Evolutionary conservation across 2,113 vertebrate species (phyloP), one percentile per base, ranked within the genome.

Genomic region (Oreocharis arfaki): DNA sequence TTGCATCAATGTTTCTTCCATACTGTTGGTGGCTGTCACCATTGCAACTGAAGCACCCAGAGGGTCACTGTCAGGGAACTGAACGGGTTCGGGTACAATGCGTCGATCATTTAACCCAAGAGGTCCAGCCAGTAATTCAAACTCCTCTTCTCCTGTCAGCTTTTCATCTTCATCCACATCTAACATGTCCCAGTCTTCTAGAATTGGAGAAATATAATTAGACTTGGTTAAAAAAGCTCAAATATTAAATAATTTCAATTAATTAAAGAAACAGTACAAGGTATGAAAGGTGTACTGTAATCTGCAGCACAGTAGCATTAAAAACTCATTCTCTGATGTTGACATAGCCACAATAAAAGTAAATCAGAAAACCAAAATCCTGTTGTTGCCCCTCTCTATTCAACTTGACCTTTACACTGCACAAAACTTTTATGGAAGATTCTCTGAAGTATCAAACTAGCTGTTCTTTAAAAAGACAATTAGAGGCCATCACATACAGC

Each of bases 161-260:
- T 99, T 99, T 85, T 99, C 99, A 27, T 99, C 99, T 92, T 99
- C 99, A 0, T 99, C 99, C 35, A 99, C 98, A 65, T 99, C 99
- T 95, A 99, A 95, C 99, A 99, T 99, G 97, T 99, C 99, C 99
- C 99, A 99, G 97, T 99, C 99, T 98, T 99, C 99, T 99, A 98
- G 39, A 96, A 69, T 74, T 79, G 64, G 75, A 97, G 28, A 93
- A 88, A 69, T 7, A 35, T 1, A 76, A 84, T 57, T 32, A 78
- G 8, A 59, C 14, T 79, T 64, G 56, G 52, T 91, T 69, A 91
- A 7, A 78, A 70, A 74, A 84, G 30, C 37, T 49, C 39, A 71
- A 57, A 42, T 44, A 32, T 7, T 19, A 63, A 85, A 65, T 65
- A 16, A 86, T 59, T 83, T 44, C 20, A 71, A 37, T 23, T 61